Evolutionary conservation across 2,797 vertebrate genomes (phyloP), one percentile per base, ranked within the genome.

Genomic region (Clarias platycephalus): DNA sequence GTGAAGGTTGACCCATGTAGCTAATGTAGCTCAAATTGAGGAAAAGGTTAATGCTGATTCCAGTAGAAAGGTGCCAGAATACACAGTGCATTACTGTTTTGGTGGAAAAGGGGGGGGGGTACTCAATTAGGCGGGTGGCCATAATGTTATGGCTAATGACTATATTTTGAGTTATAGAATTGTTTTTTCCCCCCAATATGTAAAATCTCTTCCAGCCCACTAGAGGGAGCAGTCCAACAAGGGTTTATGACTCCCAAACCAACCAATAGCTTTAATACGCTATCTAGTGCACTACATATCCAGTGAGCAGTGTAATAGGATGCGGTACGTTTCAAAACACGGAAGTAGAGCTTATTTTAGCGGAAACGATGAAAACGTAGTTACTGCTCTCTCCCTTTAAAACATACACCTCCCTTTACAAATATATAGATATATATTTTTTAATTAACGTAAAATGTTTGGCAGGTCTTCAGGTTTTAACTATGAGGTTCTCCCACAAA

Each of bases 401-500:
- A 18, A 31, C 2, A 12, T 49, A 49, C 44, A 44, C 44, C 9
- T 44, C 9, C 9, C 6, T 44, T 44, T 44, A 44, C 8, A 44
- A 44, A 44, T 49, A 49, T 49, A 49, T 9, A 20, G 7, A 44
- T 63, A 28, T 49, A 13, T 37, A n/a, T 8, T 28, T 26, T 26
- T 79, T 18, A 49, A 7, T 31, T 67, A 18, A 49, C 12, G 5
- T 18, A 85, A 44, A 53, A 96, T 96, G 96, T 95, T 96, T 37
- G 85, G 90, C 4, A 91, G 78, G 77, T 64, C 90, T 15, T 90
- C 91, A 0, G 91, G 91, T 16, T 94, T 94, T 62, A 90, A 90
- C 24, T 97, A 97, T 75, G 89, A 93, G 66, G 91, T 88, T 49
- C 91, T 97, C 37, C 92, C 94, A 4, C 90, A 96, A 87, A 93